phyloP scores from a whole-genome alignment of 1,140 invertebrate species.

The Brachionus paranguensis region DNA sequence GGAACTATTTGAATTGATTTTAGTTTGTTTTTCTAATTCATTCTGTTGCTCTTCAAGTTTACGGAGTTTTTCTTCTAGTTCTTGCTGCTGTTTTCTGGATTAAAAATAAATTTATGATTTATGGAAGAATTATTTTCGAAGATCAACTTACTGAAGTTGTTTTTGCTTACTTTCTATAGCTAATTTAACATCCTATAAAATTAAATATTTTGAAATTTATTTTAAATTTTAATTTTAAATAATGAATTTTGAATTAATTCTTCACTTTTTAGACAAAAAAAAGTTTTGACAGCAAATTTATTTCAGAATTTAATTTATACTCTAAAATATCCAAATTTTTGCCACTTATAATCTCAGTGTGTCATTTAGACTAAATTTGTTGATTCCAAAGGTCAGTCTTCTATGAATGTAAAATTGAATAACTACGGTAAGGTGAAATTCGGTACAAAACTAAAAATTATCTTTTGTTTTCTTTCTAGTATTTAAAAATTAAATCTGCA shows the following conservation, averaged over 20 bases:
- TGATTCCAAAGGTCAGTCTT: too few species aligned
- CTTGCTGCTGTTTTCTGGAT: constrained; percentile 8
- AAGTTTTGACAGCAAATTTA: too few species aligned
- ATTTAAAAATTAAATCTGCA: too few species aligned
- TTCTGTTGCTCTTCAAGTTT: constrained; percentile 24
- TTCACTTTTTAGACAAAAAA: too few species aligned
- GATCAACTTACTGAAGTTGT: not conserved
- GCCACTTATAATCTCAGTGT: too few species aligned
- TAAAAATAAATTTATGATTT: not conserved
- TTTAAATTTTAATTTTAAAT: not conserved
- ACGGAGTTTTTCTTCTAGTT: constrained; percentile 5
- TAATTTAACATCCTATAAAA: not conserved
- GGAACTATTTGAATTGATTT: not conserved
- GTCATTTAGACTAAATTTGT: too few species aligned
- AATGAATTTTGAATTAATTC: not conserved
- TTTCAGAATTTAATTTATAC: too few species aligned
- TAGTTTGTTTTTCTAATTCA: not conserved
- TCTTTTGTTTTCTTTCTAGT: too few species aligned
- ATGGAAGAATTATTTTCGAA: not conserved
- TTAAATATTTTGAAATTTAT: not conserved
- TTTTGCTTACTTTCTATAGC: constrained; percentile 30
- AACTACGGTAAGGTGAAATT: too few species aligned
- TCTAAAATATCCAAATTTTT: too few species aligned
- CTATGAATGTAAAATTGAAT: too few species aligned
- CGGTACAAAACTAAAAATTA: too few species aligned